phyloP scores from a whole-genome alignment of 1,140 invertebrate genomes.

The Halyomorpha halys region DNA sequence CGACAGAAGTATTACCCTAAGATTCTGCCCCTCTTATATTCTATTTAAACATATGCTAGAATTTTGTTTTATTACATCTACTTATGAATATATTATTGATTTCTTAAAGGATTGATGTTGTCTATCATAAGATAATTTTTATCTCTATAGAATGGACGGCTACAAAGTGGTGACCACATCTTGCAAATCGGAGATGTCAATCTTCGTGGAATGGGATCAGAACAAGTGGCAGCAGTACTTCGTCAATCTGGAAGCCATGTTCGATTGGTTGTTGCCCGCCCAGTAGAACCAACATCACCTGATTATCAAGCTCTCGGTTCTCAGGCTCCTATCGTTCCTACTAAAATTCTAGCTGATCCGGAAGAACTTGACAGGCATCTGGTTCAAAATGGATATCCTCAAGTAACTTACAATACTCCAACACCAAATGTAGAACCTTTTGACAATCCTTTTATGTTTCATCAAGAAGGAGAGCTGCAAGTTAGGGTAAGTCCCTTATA shows the following conservation, averaged over 20 bases:
- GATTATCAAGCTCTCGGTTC: slow-evolving; percentile 57
- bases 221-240: slow-evolving; percentile 85
- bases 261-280: slow-evolving; percentile 78
- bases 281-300: slow-evolving; percentile 60
- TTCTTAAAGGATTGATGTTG: too few species aligned
- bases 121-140: neutral
- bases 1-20: too few species aligned
- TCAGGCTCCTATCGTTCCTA: slow-evolving; percentile 70
- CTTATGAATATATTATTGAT: too few species aligned
- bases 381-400: slow-evolving; percentile 63
- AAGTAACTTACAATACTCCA: slow-evolving; percentile 38
- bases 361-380: slow-evolving; percentile 76
- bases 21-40: too few species aligned
- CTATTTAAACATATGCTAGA: too few species aligned
- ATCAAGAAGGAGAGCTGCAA: slow-evolving; percentile 36
- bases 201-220: slow-evolving; percentile 79
- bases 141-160: slow-evolving; percentile 58
- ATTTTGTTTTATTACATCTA: too few species aligned
- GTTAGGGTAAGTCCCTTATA: neutral
- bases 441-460: slow-evolving; percentile 40
- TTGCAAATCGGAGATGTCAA: slow-evolving; percentile 89
- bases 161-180: slow-evolving; percentile 88
- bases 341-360: slow-evolving; percentile 71
- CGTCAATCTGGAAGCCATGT: slow-evolving; percentile 77
- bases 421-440: slow-evolving; percentile 33